Percentiles rank a stretch among this genome's conserved stretches.
phyloP scores from a whole-genome alignment of 2,888 invertebrate genomes.

The Eupithecia exiguata region DNA sequence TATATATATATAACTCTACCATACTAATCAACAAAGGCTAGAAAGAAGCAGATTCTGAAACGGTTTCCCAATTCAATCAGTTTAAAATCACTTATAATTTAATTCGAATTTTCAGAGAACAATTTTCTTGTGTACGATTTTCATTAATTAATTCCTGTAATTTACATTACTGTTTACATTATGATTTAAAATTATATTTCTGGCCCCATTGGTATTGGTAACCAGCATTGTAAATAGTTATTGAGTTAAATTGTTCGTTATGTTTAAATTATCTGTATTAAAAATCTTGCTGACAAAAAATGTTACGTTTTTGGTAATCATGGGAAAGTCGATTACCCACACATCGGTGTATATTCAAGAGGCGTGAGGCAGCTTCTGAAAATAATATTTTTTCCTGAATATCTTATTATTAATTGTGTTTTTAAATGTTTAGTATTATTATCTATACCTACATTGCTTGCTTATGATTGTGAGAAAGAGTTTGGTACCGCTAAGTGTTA shows the following conservation, averaged over 20 bases:
- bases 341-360: too few relatives aligned
- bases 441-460: not conserved
- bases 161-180: not conserved
- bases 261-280: not conserved
- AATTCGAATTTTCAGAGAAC: not conserved
- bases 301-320: too few relatives aligned
- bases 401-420: too few relatives aligned
- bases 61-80: not conserved
- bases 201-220: not conserved
- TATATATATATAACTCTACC: too few relatives aligned
- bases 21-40: too few relatives aligned
- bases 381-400: too few relatives aligned
- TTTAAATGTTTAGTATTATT: too few relatives aligned
- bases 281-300: too few relatives aligned
- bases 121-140: not conserved
- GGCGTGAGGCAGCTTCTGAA: too few relatives aligned
- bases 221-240: not conserved
- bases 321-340: too few relatives aligned
- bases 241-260: not conserved
- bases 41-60: too few relatives aligned
- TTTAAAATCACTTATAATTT: not conserved
- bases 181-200: not conserved
- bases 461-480: too few relatives aligned
- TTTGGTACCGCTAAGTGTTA: not conserved
- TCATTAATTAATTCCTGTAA: not conserved